Conservation (phyloP, 1,140 invertebrate species). For the Drosophila mojavensis region DNA sequence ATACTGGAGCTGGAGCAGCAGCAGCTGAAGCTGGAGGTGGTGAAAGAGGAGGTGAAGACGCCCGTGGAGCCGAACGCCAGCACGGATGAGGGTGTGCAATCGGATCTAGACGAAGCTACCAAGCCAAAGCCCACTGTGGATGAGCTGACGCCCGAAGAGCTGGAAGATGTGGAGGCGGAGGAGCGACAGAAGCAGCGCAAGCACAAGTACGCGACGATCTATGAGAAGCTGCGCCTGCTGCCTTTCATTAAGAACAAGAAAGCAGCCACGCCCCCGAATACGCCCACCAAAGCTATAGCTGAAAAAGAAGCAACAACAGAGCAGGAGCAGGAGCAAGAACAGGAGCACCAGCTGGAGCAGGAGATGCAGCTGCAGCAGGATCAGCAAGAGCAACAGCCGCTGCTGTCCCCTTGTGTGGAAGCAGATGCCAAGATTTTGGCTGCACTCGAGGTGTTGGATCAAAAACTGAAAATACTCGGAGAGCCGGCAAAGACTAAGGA, state of each 20-base stretch:
- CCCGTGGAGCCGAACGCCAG: slow-evolving; percentile 25
- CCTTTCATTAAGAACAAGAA: slow-evolving; percentile 57
- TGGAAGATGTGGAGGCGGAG: slow-evolving; percentile 33
- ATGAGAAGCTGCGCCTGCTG: slow-evolving; percentile 74
- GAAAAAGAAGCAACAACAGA: not conserved
- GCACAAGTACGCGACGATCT: slow-evolving; percentile 75
- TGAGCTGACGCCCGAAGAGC: not conserved
- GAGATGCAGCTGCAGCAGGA: not conserved
- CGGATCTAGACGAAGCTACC: slow-evolving; percentile 30
- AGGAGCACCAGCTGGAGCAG: not conserved
- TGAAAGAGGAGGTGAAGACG: slow-evolving; percentile 57
- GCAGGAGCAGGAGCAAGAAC: not conserved
- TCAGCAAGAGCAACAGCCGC: not conserved
- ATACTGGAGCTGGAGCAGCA: slow-evolving; percentile 1
- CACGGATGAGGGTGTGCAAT: slow-evolving; percentile 23
- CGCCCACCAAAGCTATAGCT: not conserved
- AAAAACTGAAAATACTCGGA: slow-evolving; percentile 61
- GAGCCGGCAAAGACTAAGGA: slow-evolving; percentile 18
- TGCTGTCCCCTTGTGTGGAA: slow-evolving; percentile 52
- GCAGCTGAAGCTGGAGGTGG: slow-evolving; percentile 39
- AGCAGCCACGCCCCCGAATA: slow-evolving; percentile 20
- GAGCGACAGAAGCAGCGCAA: slow-evolving; percentile 68
- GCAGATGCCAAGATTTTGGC: slow-evolving; percentile 69
- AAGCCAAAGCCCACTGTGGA: slow-evolving; percentile 24
- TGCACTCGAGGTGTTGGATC: slow-evolving; percentile 66